Evolutionary conservation across 2,888 invertebrate species (phyloP), one percentile per base, ranked within the genome.

Genomic region (Euspilapteryx auroguttella): DNA sequence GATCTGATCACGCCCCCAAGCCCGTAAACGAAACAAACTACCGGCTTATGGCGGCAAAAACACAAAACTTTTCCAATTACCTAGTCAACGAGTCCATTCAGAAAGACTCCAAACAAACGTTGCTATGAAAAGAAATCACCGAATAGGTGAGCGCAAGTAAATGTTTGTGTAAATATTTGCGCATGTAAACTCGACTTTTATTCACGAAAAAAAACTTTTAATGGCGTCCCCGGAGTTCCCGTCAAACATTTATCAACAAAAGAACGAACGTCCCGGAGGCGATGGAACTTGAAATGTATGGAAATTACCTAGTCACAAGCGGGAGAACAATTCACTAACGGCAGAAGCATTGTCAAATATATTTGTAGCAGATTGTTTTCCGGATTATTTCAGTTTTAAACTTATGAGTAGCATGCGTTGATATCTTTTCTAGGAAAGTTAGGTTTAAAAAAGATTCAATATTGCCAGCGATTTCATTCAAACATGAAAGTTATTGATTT

Each of bases 181-280:
- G 71, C 71, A 71, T 73, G 75, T 71, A 73, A 73, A 73, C 73
- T 73, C 66, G 58, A 73, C 71, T 73, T n/a, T n/a, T 69, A 71
- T 69, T 73, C 71, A 68, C 71, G 71, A 71, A 75, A 73, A 17
- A 34, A 73, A 75, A 75, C 73, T 75, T 73, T 73, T 75, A 75
- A 75, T 75, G 75, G 75, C 73, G 73, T 75, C 75, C 69, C 71
- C 58, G 61, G 69, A 71, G 75, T 68, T 73, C 58, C 69, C 71
- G 75, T 71, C 73, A 75, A 75, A 73, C 73, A 73, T 73, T 73
- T 75, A 73, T 75, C 75, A 75, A 75, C 73, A 75, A 73, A 73
- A 73, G 73, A 75, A 73, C 65, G 71, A 73, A 71, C 71, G 69
- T 73, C 71, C 73, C 75, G 69, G 69, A 71, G 75, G 73, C 73